Evolutionary conservation across 1,140 invertebrate genomes (phyloP), one percentile per base, ranked within the genome.

Genomic region (Euwallacea fornicatus): DNA sequence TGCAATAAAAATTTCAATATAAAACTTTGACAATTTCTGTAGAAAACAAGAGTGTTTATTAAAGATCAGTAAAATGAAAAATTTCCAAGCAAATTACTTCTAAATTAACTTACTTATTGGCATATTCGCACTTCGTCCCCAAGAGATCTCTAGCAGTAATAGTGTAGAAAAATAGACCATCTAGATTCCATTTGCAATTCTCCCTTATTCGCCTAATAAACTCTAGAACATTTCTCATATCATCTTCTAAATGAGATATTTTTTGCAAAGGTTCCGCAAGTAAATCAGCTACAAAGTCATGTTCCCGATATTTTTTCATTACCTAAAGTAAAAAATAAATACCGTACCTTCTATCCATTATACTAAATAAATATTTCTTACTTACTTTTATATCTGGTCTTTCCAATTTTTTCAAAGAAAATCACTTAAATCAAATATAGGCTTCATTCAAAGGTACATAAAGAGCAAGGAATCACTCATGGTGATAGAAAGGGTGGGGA

Each of bases 281-380:
- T 66, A 78, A 72, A 64, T 78, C 73, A 61, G 64, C 70, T 44
- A 74, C 66, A 59, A 77, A 55, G 70, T 76, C 74, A 60, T 75
- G 71, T 68, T 78, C 75, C 68, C 74, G 67, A 66, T 78, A 78
- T 62, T 72, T 78, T 73, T 76, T 75, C 76, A 78, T 79, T 62
- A 79, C 77, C 78, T 79, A 72, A 65, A 70, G 71, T 74, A 75
- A 75, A 71, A 65, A 47, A 41, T 11, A 50, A 1, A 50, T 50
- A 50, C 46, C 1, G 6, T 50, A 50, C 46, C 13, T 50, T 11
- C 46, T 50, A 50, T 50, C 13, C 2, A 10, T 2, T 50, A 11
- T 50, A 33, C 21, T 33, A 33, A 33, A 33, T 33, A 33, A 33
- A 33, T 6, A 66, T 55, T 13, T 46, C 43, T 41, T 58, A 43